Evolutionary conservation across 2,113 vertebrate species (phyloP), one percentile per base, ranked within the genome.

Genomic region (Odontophorus gujanensis): DNA sequence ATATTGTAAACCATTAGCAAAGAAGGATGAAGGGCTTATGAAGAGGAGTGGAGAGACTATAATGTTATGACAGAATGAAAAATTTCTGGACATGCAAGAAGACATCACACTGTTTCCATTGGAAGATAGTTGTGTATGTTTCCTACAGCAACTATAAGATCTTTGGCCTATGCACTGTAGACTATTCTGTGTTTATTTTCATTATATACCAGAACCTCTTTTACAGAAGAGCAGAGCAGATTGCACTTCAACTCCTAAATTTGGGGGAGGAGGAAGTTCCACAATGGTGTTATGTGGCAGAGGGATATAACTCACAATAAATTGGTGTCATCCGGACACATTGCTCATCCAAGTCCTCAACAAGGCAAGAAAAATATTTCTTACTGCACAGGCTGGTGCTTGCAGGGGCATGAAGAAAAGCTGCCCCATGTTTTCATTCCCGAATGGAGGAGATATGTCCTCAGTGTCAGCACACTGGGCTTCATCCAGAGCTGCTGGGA

Each of bases 1-100:
- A 7, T 86, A 68, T 53, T 95, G 92, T 96, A 97, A 97, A 94
- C 95, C 87, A 90, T 96, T 96, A 96, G 77, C 80, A 90, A 79
- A 95, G 85, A 93, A 71, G 96, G 92, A 96, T 95, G 85, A 95
- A 95, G 66, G 48, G 93, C 90, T 96, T 95, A 95, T 53, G 80
- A 90, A 81, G 69, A 92, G 61, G 91, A 95, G 93, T 93, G 87
- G 90, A 75, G 95, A 92, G 77, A 93, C 92, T 88, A 65, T 45
- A 90, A 7, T 95, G 95, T 97, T 94, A 95, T 95, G 96, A 95
- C 95, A 96, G 58, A 58, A 84, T 92, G 85, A 95, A 72, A 75
- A 50, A 69, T 94, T 84, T 83, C 40, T 92, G 85, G 94, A 84
- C 87, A 92, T 76, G 76, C 69, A 95, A 86, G 95, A 93, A 95